These are phyloP conservation scores for Hydraecia micacea DNA, from an alignment of 2,888 invertebrate genomes.

Conservation along the genomic window DNA sequence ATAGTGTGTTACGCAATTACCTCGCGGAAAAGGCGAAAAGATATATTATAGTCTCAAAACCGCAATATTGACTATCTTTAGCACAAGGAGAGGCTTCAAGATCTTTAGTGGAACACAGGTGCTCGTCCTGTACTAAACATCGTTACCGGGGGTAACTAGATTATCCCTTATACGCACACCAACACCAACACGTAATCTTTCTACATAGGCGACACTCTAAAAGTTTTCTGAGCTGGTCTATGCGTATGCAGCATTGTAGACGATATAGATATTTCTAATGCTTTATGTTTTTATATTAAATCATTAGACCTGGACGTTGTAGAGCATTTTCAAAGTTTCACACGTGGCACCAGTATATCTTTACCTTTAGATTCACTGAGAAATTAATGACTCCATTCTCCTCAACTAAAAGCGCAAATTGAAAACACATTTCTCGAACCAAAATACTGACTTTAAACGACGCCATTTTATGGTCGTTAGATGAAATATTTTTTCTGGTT, in stretches of 20 bases:
- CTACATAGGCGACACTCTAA: not conserved
- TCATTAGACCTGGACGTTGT: too few species aligned
- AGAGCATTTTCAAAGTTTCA: not conserved
- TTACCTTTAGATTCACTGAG: not conserved
- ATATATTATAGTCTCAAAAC: not conserved
- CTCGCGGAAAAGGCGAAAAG: too few species aligned
- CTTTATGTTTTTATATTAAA: not conserved
- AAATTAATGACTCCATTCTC: not conserved
- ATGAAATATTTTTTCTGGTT: slow-evolving; percentile 61
- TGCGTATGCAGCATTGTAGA: not conserved
- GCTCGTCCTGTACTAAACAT: not conserved
- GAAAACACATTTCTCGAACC: slow-evolving; percentile 53
- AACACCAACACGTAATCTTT: too few species aligned
- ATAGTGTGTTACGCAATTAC: too few species aligned
- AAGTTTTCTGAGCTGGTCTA: not conserved
- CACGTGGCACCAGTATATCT: not conserved
- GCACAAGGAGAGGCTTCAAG: not conserved
- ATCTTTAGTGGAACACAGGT: not conserved
- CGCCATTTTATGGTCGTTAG: slow-evolving; percentile 66
- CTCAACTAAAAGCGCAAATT: slow-evolving; percentile 28
- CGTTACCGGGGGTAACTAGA: too few species aligned
- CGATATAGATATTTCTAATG: not conserved
- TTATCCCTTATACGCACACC: too few species aligned
- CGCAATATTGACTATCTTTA: too few species aligned
- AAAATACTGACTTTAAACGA: slow-evolving; percentile 64